Evolutionary conservation across 30 jellyfish, hydroid and myxozoan species (phyloP).

Genomic region (Aurelia coerulea): DNA sequence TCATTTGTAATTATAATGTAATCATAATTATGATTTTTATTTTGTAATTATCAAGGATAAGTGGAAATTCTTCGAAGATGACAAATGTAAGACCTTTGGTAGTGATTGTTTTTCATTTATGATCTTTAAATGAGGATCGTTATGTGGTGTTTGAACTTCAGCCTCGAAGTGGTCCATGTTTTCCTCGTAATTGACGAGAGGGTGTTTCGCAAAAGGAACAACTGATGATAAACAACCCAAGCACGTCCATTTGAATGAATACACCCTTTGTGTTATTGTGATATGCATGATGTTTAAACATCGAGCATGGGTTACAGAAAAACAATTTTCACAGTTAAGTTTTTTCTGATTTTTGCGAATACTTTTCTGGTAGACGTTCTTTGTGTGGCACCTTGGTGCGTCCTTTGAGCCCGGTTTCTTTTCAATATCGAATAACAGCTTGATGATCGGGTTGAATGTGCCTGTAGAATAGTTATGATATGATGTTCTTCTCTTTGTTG

Average conservation of each 20-base stretch:
- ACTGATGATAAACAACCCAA: not conserved
- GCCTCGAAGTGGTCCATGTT: not conserved
- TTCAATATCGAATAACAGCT: not conserved
- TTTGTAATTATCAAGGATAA: not conserved
- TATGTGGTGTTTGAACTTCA: not conserved
- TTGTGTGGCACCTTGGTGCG: not conserved
- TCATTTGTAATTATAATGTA: too few species aligned
- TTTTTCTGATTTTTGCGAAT: not conserved
- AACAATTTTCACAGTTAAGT: not conserved
- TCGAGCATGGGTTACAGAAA: not conserved
- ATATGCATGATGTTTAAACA: not conserved
- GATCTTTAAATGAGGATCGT: not conserved
- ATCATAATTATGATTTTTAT: not conserved
- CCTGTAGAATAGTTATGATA: not conserved
- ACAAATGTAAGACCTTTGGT: conserved; percentile 23
- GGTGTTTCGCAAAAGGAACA: not conserved
- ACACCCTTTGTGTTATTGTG: not conserved
- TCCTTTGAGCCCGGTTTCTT: conserved; percentile 2
- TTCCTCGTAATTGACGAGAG: not conserved
- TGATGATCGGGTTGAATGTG: conserved; percentile 1
- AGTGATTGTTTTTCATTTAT: conserved; percentile 15
- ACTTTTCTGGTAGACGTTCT: not conserved
- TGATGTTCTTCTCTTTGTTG: not conserved
- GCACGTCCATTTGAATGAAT: not conserved
- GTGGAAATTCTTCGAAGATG: not conserved